Percentiles rank a stretch among this genome's conserved stretches.
Evolutionary conservation across 2,888 invertebrate species (phyloP).

Genomic region (Microplitis manilae): DNA sequence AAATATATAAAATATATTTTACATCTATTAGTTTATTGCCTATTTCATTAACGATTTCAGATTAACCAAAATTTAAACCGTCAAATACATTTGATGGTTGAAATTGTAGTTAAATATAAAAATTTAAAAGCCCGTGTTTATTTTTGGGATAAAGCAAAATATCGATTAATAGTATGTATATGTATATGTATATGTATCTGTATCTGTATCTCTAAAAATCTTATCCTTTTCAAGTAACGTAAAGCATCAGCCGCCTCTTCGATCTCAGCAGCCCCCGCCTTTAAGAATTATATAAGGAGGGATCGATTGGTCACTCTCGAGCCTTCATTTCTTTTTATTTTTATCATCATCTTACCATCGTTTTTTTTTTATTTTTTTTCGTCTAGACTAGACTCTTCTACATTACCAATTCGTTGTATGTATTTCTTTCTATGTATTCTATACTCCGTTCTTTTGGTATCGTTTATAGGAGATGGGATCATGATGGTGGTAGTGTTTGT

Average conservation of each 20-base stretch:
- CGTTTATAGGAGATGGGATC: background rate
- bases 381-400: conserved; percentile 20
- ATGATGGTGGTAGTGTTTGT: background rate
- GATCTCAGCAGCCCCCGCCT: conserved; percentile 27
- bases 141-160: background rate
- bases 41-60: background rate
- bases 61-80: background rate
- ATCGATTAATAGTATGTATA: background rate
- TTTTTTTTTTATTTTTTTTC: conserved; percentile 22
- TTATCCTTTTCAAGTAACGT: conserved; percentile 30
- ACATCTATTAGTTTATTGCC: no score
- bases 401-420: conserved; percentile 7
- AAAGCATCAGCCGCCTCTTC: conserved; percentile 31
- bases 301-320: conserved; percentile 30
- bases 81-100: no score
- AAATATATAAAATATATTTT: no score
- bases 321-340: conserved; percentile 20
- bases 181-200: no score
- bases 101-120: no score
- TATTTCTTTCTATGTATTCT: background rate
- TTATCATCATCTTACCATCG: background rate
- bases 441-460: conserved; percentile 16
- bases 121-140: background rate
- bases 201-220: background rate
- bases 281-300: conserved; percentile 19